These are phyloP conservation scores for Dreissena polymorpha DNA, from an alignment of 1,140 invertebrate genomes.

Conservation along the genomic window DNA sequence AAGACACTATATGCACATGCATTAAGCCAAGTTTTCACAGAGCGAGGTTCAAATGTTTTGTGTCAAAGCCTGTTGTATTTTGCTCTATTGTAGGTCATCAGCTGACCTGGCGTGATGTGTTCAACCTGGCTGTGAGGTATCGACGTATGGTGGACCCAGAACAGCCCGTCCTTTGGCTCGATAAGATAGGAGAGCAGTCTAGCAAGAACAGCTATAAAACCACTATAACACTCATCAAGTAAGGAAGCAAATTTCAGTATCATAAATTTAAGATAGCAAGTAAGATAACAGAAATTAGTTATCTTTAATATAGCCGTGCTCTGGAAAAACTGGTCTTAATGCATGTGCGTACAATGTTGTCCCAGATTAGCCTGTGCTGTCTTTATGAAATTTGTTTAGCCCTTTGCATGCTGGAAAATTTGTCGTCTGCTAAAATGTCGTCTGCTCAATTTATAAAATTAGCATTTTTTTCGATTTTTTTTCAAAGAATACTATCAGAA, in stretches of 20 bases:
- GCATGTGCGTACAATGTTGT: no score
- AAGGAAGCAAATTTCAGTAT: neutral
- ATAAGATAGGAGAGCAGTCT: conserved; percentile 67
- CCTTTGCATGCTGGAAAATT: no score
- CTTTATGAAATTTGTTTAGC: no score
- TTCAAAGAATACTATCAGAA: no score
- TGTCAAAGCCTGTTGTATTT: no score
- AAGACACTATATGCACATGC: no score
- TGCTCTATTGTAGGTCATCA: conserved; percentile 1
- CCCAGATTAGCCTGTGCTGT: no score
- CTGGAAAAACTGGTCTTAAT: neutral
- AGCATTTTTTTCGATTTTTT: no score
- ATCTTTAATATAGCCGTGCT: neutral
- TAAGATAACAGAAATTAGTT: neutral
- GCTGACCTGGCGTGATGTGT: conserved; percentile 72
- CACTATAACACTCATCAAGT: conserved; percentile 74
- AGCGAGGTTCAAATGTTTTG: no score
- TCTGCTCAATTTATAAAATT: no score
- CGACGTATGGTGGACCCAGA: conserved; percentile 72
- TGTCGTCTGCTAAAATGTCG: no score
- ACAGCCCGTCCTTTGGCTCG: conserved; percentile 74
- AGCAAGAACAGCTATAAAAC: conserved; percentile 67
- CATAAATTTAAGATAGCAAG: neutral
- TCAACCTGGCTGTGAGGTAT: conserved; percentile 72
- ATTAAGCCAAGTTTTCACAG: no score